Evolutionary conservation across 2,888 invertebrate species (phyloP).

Genomic region (Leptopilina syphax): DNA sequence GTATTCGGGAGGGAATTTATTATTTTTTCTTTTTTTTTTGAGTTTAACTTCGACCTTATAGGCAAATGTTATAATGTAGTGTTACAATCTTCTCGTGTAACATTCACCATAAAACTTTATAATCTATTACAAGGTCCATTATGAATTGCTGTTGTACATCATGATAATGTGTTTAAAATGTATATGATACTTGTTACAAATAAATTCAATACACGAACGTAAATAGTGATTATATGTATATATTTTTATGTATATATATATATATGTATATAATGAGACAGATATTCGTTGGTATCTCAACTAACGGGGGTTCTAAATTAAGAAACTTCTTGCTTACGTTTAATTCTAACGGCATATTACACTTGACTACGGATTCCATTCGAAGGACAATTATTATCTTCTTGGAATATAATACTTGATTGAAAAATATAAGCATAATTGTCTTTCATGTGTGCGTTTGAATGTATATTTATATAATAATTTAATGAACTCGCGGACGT

Average conservation of each 20-base stretch:
- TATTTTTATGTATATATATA: neutral
- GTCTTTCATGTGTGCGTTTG: too few species aligned
- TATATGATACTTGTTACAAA: slow-evolving; percentile 18
- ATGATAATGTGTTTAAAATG: slow-evolving; percentile 22
- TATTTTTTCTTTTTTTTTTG: neutral
- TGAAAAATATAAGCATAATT: slow-evolving; percentile 14
- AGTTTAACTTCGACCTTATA: slow-evolving; percentile 5
- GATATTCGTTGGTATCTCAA: slow-evolving; percentile 39
- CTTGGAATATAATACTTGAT: slow-evolving; percentile 17
- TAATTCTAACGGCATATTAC: slow-evolving; percentile 38
- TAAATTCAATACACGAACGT: slow-evolving; percentile 14
- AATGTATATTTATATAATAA: too few species aligned
- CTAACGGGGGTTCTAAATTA: slow-evolving; percentile 40
- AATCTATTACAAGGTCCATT: slow-evolving; percentile 19
- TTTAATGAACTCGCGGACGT: too few species aligned
- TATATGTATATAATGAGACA: slow-evolving; percentile 1
- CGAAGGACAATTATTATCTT: slow-evolving; percentile 36
- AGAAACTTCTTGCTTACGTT: slow-evolving; percentile 38
- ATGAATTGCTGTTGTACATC: slow-evolving; percentile 18
- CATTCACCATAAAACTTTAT: slow-evolving; percentile 18
- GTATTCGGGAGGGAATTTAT: neutral
- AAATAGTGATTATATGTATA: neutral
- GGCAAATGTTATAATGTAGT: slow-evolving; percentile 8
- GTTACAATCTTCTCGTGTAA: slow-evolving; percentile 14
- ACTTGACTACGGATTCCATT: slow-evolving; percentile 29